Base-by-base conservation (phyloP, 2,888 invertebrate species). In the Chrysolina haemoptera region DNA sequence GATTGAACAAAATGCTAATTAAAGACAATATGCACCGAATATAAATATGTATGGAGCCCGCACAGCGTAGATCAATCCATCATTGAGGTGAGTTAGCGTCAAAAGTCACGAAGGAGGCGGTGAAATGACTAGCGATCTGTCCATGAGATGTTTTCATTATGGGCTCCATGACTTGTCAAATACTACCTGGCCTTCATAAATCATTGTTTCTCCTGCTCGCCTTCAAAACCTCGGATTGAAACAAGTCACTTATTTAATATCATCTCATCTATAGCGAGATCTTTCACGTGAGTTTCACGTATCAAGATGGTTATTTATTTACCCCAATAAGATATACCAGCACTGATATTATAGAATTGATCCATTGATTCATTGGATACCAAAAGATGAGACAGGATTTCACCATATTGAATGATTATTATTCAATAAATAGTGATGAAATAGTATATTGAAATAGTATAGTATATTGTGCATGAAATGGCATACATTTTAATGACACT, bases 61-160 rank as follows among this genome's bases (percentile, higher is more conserved):
- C 73, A 80, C 76, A 80, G 80, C 80, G 79, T 77, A 80, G 81
- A 81, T 85, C 84, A 85, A 86, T 87, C 85, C 87, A 87, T 87
- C 87, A 87, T 87, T 86, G 82, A 78, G 78, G 81, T 79, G 84
- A 83, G 86, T 86, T 86, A 87, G 88, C 88, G 88, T 88, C 86
- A 88, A 88, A 88, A 88, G 88, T 88, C 87, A 88, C 88, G 87
- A 87, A 87, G 84, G 83, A 87, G 88, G 88, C 88, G 88, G 88
- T 86, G 87, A 87, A 88, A 85, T 88, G 87, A 88, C 88, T 88
- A 87, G 88, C 88, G 87, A 88, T 87, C 87, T 87, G 87, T 87
- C 87, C 85, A 85, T 85, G 85, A 87, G 88, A 88, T 88, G 87
- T 88, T 88, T 88, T 87, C 87, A 88, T 88, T 87, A 88, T 87